Evolutionary conservation across 1,140 invertebrate genomes (phyloP).

Genomic region (Sarcophaga peregrina): DNA sequence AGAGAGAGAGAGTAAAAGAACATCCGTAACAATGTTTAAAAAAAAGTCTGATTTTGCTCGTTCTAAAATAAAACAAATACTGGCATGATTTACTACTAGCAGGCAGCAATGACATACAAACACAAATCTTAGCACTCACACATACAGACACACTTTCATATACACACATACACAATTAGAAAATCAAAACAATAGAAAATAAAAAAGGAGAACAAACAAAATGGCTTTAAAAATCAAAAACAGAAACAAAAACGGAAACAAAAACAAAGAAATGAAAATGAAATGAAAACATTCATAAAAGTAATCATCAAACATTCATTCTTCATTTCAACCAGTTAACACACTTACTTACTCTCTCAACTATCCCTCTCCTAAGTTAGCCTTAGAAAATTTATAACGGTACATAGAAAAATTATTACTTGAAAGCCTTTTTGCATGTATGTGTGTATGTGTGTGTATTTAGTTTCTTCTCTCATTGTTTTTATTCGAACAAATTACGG

Average conservation of each 20-base stretch:
- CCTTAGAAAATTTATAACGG: too few relatives aligned
- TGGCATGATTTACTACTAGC: neutral
- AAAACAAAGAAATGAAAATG: neutral
- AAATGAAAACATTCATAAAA: slow-evolving; percentile 39
- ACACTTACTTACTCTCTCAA: neutral
- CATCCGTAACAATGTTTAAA: slow-evolving; percentile 15
- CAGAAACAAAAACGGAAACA: neutral
- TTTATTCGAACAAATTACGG: neutral
- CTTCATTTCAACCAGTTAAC: neutral
- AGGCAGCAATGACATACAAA: neutral
- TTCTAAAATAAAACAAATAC: slow-evolving; percentile 4
- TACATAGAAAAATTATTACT: neutral
- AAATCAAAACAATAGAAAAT: too few relatives aligned
- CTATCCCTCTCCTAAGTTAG: too few relatives aligned
- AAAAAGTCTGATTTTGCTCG: neutral
- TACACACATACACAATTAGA: too few relatives aligned
- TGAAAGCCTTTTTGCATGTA: neutral
- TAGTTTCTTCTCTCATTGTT: neutral
- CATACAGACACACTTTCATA: too few relatives aligned
- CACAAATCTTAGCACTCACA: neutral
- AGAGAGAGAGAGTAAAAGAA: neutral
- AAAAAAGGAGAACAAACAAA: too few relatives aligned
- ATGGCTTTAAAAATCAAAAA: neutral
- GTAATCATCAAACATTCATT: slow-evolving; percentile 28
- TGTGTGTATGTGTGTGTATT: too few relatives aligned